Evolutionary conservation across 1,140 invertebrate species (phyloP).

Genomic region (Phortica variegata): DNA sequence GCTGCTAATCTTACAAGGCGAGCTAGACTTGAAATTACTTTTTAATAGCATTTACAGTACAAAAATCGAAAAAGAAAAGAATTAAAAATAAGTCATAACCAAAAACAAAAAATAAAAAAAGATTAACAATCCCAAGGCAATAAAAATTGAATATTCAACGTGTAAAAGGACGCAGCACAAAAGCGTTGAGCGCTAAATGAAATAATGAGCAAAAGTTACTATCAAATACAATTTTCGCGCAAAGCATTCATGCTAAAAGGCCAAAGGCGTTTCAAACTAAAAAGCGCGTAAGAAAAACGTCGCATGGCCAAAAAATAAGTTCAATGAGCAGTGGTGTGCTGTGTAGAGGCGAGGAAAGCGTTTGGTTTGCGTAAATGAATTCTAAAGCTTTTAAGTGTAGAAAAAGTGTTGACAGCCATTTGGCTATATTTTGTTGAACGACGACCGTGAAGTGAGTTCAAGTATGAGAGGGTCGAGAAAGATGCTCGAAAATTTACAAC

Average conservation of each 20-base stretch:
- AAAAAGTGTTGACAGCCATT: slow-evolving; percentile 33
- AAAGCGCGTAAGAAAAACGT: too few relatives aligned
- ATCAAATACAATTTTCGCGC: slow-evolving; percentile 2
- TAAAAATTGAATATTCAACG: slow-evolving; percentile 27
- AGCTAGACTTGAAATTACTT: slow-evolving; percentile 29
- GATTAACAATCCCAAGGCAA: slow-evolving; percentile 27
- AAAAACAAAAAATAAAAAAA: slow-evolving; percentile 11
- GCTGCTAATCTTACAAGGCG: too few relatives aligned
- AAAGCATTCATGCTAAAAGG: slow-evolving; percentile 31
- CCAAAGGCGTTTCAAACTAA: too few relatives aligned
- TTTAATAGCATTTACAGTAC: slow-evolving; percentile 24
- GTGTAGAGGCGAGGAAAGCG: too few relatives aligned
- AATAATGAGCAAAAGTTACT: slow-evolving; percentile 31
- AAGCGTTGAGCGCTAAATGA: too few relatives aligned
- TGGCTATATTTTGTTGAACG: slow-evolving; percentile 23
- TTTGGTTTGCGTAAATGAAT: slow-evolving; percentile 20
- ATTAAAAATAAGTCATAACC: too few relatives aligned
- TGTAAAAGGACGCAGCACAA: slow-evolving; percentile 16
- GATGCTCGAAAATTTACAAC: slow-evolving; percentile 27
- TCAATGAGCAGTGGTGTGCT: slow-evolving; percentile 8
- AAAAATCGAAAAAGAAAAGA: neutral
- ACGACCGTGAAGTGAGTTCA: neutral
- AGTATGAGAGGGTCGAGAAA: neutral
- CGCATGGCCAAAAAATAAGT: slow-evolving; percentile 22
- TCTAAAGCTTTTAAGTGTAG: slow-evolving; percentile 30